Evolutionary conservation across 23 tunicate genomes (phyloP).

Genomic region (Botrylloides violaceus): DNA sequence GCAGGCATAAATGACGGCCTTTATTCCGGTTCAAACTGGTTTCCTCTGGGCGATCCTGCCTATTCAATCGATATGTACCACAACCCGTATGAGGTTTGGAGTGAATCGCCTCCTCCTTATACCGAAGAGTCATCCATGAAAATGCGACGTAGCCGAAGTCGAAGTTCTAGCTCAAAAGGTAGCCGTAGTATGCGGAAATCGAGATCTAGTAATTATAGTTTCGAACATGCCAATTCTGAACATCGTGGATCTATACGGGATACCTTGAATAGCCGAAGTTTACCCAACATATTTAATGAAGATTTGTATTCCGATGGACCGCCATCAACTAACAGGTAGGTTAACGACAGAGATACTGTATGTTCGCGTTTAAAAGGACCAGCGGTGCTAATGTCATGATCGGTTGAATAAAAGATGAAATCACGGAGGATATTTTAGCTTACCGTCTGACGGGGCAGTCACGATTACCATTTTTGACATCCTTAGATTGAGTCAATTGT

Average conservation of each 20-base stretch:
- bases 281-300: conserved; percentile 6
- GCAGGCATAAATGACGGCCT: neutral
- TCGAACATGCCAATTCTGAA: neutral
- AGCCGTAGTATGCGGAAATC: neutral
- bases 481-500: too few relatives aligned
- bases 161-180: neutral
- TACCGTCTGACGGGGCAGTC: too few relatives aligned
- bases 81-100: conserved; percentile 17
- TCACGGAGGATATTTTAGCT: too few relatives aligned
- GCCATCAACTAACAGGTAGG: too few relatives aligned
- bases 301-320: conserved; percentile 23
- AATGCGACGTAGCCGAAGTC: neutral
- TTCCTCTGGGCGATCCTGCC: conserved; percentile 20
- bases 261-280: conserved; percentile 8
- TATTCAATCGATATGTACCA: conserved; percentile 12
- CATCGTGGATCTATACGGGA: neutral
- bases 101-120: conserved; percentile 23
- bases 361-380: too few relatives aligned
- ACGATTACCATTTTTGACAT: too few relatives aligned
- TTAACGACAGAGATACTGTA: too few relatives aligned
- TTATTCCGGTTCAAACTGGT: conserved; percentile 20
- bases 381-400: too few relatives aligned
- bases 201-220: neutral
- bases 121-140: conserved; percentile 13
- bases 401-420: too few relatives aligned